Evolutionary conservation across 2,888 invertebrate species (phyloP), one percentile per base, ranked within the genome.

Genomic region (Nymphalis c-album): DNA sequence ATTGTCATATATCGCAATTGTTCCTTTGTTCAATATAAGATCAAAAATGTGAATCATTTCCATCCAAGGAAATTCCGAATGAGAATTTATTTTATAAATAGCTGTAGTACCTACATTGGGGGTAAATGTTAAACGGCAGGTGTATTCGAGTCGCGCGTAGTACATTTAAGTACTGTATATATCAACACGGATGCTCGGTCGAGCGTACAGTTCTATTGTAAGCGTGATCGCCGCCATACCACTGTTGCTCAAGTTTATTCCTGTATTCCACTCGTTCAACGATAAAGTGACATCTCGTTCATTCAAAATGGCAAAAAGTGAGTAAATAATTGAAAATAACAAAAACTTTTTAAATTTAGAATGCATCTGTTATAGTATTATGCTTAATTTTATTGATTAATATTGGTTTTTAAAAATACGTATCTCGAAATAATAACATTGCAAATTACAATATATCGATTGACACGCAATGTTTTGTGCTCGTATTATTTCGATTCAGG

Each of bases 221-320:
- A 60, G 35, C 63, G 66, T 55, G 64, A 47, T 53, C 67, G 48
- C 55, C 51, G 53, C 61, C 63, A 60, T 68, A 68, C 66, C 62
- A 40, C 18, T 67, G 45, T 53, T 53, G 61, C 58, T 48, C 18
- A 70, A 69, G 66, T 66, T 63, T 46, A 60, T 51, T 35, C 58
- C 22, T 46, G 17, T 51, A 61, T 57, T 64, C 18, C 46, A 17
- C 50, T 18, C 8, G 45, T 60, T 51, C 18, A 40, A 20, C 40
- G 20, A 40, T 45, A 46, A 53, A 64, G 60, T 67, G 63, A 47
- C 1, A 1, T 57, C n/a, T 47, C 35, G 7, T 26, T 18, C 47
- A n/a, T 13, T 55, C 7, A 67, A 64, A 57, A 73, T 73, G 73
- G 72, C 70, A 55, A 72, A 67, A 66, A 46, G 72, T 72, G 47